These are phyloP conservation scores for Heliconius cydno DNA, from an alignment of 2,888 invertebrate genomes.

Conservation along the genomic window DNA sequence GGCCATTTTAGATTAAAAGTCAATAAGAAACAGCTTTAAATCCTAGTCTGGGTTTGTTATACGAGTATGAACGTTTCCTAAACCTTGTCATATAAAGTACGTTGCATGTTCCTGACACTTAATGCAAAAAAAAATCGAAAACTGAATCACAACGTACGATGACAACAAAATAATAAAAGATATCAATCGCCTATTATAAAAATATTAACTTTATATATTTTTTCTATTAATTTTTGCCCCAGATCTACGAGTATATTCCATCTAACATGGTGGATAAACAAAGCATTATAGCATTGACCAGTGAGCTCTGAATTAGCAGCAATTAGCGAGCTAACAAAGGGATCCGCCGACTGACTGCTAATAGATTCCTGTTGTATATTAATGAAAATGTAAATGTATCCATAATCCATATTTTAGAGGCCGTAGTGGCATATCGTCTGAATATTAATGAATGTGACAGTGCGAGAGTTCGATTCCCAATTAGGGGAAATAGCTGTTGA, in stretches of 20 bases:
- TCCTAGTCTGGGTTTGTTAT: no score
- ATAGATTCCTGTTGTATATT: neutral
- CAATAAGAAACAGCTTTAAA: no score
- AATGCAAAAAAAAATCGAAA: no score
- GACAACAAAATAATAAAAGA: neutral
- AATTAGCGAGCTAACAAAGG: conserved; percentile 34
- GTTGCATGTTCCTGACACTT: no score
- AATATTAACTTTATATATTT: neutral
- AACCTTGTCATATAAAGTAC: no score
- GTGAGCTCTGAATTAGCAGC: conserved; percentile 41
- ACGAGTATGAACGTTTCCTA: no score
- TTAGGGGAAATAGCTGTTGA: neutral
- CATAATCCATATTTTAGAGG: neutral
- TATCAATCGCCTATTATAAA: neutral
- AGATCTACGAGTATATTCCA: no score
- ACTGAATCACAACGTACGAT: no score
- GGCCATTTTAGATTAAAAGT: no score
- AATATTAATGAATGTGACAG: neutral
- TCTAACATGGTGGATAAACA: no score
- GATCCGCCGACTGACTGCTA: neutral
- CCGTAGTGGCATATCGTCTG: neutral
- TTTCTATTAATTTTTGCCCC: no score
- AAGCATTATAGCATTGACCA: neutral
- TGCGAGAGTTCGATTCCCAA: neutral
- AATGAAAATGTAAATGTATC: conserved; percentile 2